Percentiles rank a stretch among this genome's conserved stretches.
Evolutionary conservation across 2,113 vertebrate genomes (phyloP).

Genomic region (Odocoileus hemionus): DNA sequence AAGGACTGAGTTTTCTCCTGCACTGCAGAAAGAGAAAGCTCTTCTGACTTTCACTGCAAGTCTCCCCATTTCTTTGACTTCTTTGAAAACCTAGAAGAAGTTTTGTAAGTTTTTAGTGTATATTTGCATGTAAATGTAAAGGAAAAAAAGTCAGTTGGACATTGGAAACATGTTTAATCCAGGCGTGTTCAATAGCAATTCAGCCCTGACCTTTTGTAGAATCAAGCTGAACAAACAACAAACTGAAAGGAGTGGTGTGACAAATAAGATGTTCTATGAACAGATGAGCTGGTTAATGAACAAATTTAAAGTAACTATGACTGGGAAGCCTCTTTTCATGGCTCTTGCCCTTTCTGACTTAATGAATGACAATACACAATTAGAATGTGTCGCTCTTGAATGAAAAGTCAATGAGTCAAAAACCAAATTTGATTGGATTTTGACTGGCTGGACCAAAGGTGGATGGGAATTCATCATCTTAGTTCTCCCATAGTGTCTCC

Average conservation of each 20-base stretch:
- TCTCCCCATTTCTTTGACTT: not conserved
- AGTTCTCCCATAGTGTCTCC: not conserved
- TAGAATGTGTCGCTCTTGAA: not conserved
- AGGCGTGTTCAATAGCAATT: not conserved
- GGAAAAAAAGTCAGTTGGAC: not conserved
- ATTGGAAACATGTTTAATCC: not conserved
- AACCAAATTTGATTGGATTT: not conserved
- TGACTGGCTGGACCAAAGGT: not conserved
- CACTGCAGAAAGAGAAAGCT: not conserved
- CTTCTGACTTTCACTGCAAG: not conserved
- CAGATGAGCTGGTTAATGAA: not conserved
- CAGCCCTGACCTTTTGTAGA: not conserved
- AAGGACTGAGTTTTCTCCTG: not conserved
- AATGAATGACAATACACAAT: not conserved
- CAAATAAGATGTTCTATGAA: not conserved
- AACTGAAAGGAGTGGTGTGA: not conserved
- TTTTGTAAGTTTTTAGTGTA: constrained; percentile 45
- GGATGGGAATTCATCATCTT: not conserved
- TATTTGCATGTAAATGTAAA: constrained; percentile 43
- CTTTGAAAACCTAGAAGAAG: not conserved
- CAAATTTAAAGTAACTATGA: not conserved
- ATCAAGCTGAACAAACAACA: not conserved
- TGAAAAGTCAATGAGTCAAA: not conserved
- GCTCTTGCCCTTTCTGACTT: not conserved
- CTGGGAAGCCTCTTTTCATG: not conserved